Conservation (phyloP, 1,140 invertebrate species). For the Camponotus floridanus region DNA sequence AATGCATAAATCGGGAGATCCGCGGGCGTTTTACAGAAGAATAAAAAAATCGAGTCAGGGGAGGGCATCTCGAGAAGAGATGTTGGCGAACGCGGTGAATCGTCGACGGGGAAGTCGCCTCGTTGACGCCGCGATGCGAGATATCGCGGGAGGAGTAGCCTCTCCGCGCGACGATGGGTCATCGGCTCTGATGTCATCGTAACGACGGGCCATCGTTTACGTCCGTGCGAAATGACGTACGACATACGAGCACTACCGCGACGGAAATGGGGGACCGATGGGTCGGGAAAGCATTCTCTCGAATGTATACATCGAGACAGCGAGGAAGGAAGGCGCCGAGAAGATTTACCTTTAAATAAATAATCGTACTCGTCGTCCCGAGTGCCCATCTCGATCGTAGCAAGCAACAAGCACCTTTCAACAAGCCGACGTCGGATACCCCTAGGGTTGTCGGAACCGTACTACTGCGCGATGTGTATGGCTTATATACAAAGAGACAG, state of each 20-base stretch:
- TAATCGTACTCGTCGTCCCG: slow-evolving; percentile 99
- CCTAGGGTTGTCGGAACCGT: slow-evolving; percentile 54
- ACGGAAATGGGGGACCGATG: not conserved
- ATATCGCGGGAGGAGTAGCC: slow-evolving; percentile 7
- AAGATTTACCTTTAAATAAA: slow-evolving; percentile 99
- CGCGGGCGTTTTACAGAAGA: not conserved
- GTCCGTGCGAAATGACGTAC: slow-evolving; percentile 6
- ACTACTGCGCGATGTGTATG: slow-evolving; percentile 67
- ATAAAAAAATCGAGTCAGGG: not conserved
- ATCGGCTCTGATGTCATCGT: slow-evolving; percentile 56
- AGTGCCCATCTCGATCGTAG: slow-evolving; percentile 92
- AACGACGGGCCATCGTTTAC: not conserved
- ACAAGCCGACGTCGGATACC: slow-evolving; percentile 62
- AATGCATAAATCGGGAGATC: slow-evolving; percentile 38
- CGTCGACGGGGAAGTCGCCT: slow-evolving; percentile 9
- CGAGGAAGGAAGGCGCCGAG: not conserved
- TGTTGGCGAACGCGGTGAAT: not conserved
- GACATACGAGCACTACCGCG: slow-evolving; percentile 3
- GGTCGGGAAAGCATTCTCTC: not conserved
- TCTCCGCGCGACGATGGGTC: slow-evolving; percentile 25
- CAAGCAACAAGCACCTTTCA: slow-evolving; percentile 73
- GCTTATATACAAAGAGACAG: slow-evolving; percentile 67
- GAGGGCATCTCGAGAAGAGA: no score
- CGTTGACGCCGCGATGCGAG: not conserved
- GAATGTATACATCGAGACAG: not conserved